phyloP scores from a whole-genome alignment of 2,888 invertebrate species.

The Nudaria mundana region DNA sequence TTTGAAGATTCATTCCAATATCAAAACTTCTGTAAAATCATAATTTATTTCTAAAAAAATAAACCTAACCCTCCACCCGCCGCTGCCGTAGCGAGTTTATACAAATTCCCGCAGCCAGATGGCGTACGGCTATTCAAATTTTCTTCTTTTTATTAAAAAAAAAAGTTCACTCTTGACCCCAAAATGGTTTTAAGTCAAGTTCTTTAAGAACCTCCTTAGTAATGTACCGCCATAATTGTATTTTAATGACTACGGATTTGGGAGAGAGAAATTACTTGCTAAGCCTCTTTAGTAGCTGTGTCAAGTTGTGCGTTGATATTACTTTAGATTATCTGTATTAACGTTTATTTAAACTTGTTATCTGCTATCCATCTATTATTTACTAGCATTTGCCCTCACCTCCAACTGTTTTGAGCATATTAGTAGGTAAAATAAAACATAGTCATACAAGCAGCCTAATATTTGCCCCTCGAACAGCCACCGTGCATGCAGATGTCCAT shows the following conservation, averaged over 20 bases:
- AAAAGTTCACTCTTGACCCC: slow-evolving; percentile 49
- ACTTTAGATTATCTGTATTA: neutral
- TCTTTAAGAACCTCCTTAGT: slow-evolving; percentile 33
- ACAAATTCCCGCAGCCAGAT: slow-evolving; percentile 45
- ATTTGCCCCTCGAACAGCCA: too few species aligned
- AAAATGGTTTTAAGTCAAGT: slow-evolving; percentile 35
- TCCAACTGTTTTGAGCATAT: too few species aligned
- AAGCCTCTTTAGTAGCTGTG: slow-evolving; percentile 24
- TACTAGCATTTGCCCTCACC: too few species aligned
- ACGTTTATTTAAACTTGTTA: slow-evolving; percentile 1
- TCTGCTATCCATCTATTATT: too few species aligned
- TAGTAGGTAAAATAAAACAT: too few species aligned
- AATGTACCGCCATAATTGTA: slow-evolving; percentile 35
- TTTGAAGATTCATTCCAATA: slow-evolving; percentile 35
- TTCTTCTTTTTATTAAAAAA: slow-evolving; percentile 59
- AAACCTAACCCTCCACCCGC: slow-evolving; percentile 33
- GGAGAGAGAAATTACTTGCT: slow-evolving; percentile 23
- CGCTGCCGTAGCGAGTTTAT: slow-evolving; percentile 31
- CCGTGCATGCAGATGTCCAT: too few species aligned
- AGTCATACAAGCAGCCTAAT: too few species aligned
- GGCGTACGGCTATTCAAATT: slow-evolving; percentile 50
- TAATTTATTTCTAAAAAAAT: slow-evolving; percentile 37
- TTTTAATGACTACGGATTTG: slow-evolving; percentile 30
- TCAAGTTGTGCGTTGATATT: slow-evolving; percentile 23
- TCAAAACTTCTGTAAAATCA: slow-evolving; percentile 45